A percentile compares a stretch with the other conserved stretches of the same genome.
Evolutionary conservation across 2,888 invertebrate genomes (phyloP).

Genomic region (Clostera curtula): DNA sequence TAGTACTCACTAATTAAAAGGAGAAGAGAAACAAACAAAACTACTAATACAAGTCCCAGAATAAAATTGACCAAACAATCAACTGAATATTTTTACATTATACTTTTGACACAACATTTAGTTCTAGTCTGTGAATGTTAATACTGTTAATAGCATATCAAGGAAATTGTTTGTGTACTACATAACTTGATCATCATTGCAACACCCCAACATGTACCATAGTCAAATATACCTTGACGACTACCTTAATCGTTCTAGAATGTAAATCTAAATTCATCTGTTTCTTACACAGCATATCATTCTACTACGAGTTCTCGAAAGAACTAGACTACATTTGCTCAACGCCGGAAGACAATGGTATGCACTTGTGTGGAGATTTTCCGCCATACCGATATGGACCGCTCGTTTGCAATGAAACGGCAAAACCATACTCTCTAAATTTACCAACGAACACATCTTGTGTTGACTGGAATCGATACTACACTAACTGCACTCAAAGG

Average conservation of each 20-base stretch:
- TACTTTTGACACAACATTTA: too few relatives aligned
- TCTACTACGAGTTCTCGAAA: constrained; percentile 90
- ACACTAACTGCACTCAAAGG: constrained; percentile 93
- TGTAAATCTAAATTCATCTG: constrained; percentile 1
- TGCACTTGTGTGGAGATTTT: constrained; percentile 92
- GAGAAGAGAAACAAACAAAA: too few relatives aligned
- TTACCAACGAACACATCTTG: constrained; percentile 84
- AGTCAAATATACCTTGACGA: too few relatives aligned
- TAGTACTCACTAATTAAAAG: neutral
- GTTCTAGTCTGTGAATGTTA: too few relatives aligned
- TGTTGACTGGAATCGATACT: constrained; percentile 99
- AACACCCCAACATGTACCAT: too few relatives aligned
- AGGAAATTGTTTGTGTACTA: too few relatives aligned
- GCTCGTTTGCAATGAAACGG: constrained; percentile 84
- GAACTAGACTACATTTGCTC: constrained; percentile 98
- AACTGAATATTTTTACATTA: too few relatives aligned
- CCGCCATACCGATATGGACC: constrained; percentile 86
- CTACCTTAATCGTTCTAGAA: too few relatives aligned
- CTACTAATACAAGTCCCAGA: too few relatives aligned
- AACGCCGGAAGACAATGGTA: constrained; percentile 92
- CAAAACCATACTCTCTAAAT: constrained; percentile 75
- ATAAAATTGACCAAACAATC: too few relatives aligned
- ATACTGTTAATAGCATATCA: too few relatives aligned
- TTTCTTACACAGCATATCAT: constrained; percentile 76
- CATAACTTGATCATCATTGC: too few relatives aligned